These are phyloP conservation scores for Colinus virginianus DNA, from an alignment of 2,113 vertebrate species.

Conservation along the genomic window DNA sequence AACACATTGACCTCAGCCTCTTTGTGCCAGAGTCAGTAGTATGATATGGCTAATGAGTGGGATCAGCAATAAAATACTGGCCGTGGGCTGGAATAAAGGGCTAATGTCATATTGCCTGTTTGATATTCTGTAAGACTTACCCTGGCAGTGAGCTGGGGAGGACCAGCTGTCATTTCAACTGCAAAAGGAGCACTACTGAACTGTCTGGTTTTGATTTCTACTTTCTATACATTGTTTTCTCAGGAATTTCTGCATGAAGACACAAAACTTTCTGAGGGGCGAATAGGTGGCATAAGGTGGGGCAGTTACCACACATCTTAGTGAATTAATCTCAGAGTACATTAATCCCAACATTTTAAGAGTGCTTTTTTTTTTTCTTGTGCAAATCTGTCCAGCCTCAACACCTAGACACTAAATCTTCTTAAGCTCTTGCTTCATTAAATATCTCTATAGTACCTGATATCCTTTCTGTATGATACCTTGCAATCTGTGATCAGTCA, in stretches of 20 bases:
- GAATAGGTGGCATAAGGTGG: neutral
- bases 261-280: neutral
- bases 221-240: neutral
- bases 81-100: neutral
- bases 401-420: neutral
- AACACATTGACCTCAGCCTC: neutral
- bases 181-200: neutral
- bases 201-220: neutral
- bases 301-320: neutral
- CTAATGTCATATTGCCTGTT: neutral
- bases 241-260: neutral
- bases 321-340: neutral
- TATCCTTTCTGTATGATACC: neutral
- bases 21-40: neutral
- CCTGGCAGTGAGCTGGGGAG: neutral
- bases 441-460: neutral
- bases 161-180: neutral
- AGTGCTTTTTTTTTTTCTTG: neutral
- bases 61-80: neutral
- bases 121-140: neutral
- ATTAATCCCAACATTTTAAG: neutral
- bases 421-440: neutral
- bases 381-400: neutral
- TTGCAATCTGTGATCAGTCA: neutral
- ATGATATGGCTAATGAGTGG: constrained; percentile 1